A percentile compares a stretch with the other conserved stretches of the same genome.
Evolutionary conservation across 2,888 invertebrate species (phyloP).

Genomic region (Euzetes globulus): DNA sequence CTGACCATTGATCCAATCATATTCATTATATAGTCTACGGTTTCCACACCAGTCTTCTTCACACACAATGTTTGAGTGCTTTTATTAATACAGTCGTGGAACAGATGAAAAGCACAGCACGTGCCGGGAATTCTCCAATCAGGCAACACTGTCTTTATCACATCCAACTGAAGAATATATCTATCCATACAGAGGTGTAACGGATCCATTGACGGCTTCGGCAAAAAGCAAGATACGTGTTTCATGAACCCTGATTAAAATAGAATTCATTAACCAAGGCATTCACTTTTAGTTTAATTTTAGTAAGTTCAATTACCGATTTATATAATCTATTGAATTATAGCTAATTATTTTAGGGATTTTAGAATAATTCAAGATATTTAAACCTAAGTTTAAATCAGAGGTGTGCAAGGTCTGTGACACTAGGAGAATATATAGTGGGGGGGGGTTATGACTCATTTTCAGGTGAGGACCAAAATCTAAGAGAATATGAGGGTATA

Average conservation of each 20-base stretch:
- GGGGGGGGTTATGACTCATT: no score
- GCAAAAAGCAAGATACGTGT: conserved; percentile 12
- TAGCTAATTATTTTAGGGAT: background rate
- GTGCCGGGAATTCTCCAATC: conserved; percentile 12
- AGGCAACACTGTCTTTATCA: background rate
- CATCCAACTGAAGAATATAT: conserved; percentile 13
- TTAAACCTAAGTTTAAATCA: no score
- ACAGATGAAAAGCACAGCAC: conserved; percentile 12
- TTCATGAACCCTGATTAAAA: conserved; percentile 1
- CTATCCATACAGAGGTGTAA: conserved; percentile 23
- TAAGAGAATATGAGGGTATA: no score
- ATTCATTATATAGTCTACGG: conserved; percentile 12
- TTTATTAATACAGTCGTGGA: background rate
- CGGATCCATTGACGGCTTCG: conserved; percentile 17
- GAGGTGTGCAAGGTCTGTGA: no score
- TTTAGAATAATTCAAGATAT: no score
- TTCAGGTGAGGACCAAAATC: no score
- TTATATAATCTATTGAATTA: background rate
- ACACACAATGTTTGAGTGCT: background rate
- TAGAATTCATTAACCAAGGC: no score
- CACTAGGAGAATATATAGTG: no score
- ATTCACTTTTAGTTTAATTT: no score
- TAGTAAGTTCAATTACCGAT: no score
- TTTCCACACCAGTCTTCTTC: background rate
- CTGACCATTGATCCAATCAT: background rate